phyloP scores from a whole-genome alignment of 2,113 vertebrate genomes.

The Odocoileus hemionus region DNA sequence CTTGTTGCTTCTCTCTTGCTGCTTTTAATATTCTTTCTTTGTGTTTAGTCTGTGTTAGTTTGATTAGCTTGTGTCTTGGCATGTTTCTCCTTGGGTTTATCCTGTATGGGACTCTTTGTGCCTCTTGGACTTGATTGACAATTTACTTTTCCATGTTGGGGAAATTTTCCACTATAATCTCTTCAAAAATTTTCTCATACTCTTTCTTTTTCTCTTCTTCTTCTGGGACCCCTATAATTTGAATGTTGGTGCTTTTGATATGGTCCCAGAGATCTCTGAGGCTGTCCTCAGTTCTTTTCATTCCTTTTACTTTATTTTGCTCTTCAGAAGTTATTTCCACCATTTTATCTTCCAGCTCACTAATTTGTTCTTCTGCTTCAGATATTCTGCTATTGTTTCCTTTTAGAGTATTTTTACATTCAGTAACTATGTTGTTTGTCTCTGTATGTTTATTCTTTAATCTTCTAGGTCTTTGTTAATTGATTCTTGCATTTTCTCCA shows the following conservation, averaged over 20 bases:
- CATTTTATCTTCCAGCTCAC: neutral
- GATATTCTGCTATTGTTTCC: neutral
- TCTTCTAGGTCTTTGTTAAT: neutral
- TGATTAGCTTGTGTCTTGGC: neutral
- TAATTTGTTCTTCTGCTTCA: neutral
- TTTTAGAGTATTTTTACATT: neutral
- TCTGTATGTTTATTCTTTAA: neutral
- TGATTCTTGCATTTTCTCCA: neutral
- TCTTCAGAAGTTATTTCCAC: neutral
- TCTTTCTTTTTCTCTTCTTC: neutral
- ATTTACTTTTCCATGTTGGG: neutral
- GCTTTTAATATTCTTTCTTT: neutral
- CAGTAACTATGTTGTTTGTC: neutral
- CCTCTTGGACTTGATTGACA: neutral
- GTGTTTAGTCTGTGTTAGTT: neutral
- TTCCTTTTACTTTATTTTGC: neutral
- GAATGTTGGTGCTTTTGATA: neutral
- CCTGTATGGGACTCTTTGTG: neutral
- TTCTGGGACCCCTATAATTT: neutral
- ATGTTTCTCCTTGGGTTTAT: neutral
- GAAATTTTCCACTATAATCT: neutral
- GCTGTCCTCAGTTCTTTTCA: neutral
- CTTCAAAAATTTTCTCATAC: neutral
- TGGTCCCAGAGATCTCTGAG: neutral
- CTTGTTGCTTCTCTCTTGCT: neutral